A percentile compares a stretch with the other conserved stretches of the same genome.
These are phyloP conservation scores for Diabrotica undecimpunctata DNA, from an alignment of 1,140 invertebrate genomes.

Conservation along the genomic window DNA sequence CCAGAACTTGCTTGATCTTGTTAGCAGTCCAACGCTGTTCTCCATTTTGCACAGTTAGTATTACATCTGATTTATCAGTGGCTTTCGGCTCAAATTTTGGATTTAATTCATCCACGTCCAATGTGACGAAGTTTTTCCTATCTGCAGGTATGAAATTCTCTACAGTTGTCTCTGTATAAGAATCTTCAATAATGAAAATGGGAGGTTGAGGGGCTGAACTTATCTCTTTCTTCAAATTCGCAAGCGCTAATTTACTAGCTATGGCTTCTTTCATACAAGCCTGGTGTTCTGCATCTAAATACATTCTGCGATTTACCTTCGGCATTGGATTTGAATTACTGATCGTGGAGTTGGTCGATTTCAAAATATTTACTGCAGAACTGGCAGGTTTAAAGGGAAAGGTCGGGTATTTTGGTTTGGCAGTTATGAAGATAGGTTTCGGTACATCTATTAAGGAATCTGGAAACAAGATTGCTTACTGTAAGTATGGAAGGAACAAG, in stretches of 20 bases:
- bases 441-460: slow-evolving; percentile 26
- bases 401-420: slow-evolving; percentile 29
- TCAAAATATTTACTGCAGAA: not conserved
- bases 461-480: not conserved
- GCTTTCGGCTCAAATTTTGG: slow-evolving; percentile 8
- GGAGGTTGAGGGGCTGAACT: slow-evolving; percentile 34
- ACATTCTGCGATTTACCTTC: slow-evolving; percentile 13
- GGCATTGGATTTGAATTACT: not conserved
- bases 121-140: slow-evolving; percentile 16
- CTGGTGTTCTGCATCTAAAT: slow-evolving; percentile 39
- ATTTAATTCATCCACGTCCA: slow-evolving; percentile 11
- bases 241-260: slow-evolving; percentile 40
- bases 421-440: slow-evolving; percentile 30
- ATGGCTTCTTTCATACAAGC: slow-evolving; percentile 43
- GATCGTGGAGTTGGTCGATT: too few species aligned
- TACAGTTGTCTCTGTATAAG: slow-evolving; percentile 41
- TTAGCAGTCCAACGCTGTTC: slow-evolving; percentile 29
- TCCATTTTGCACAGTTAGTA: slow-evolving; percentile 16
- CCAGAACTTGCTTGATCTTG: slow-evolving; percentile 39
- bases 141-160: slow-evolving; percentile 42
- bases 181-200: slow-evolving; percentile 42
- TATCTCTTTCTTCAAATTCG: slow-evolving; percentile 41
- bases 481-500: too few species aligned
- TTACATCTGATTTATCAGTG: slow-evolving; percentile 6
- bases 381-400: slow-evolving; percentile 16